Conservation (phyloP, 2,797 vertebrate species). For the Cossypha dichroa region DNA sequence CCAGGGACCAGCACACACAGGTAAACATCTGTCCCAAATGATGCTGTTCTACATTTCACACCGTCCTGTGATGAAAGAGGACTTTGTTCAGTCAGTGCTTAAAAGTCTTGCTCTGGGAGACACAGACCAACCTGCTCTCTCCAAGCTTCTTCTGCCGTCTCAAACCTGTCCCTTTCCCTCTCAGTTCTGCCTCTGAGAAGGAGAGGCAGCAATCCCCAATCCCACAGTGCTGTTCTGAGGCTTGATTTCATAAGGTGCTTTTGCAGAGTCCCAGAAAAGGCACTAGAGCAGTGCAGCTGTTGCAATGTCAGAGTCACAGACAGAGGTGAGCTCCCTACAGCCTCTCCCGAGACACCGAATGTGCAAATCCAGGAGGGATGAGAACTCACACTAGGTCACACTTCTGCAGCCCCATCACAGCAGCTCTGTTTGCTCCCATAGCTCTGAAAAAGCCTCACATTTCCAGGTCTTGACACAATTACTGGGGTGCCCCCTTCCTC, state of each 20-base stretch:
- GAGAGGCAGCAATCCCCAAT: not conserved
- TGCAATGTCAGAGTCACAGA: not conserved
- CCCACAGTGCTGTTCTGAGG: not conserved
- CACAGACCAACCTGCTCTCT: not conserved
- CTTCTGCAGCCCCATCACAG: not conserved
- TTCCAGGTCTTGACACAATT: not conserved
- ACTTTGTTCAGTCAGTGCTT: not conserved
- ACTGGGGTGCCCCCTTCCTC: not conserved
- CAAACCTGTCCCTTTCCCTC: not conserved
- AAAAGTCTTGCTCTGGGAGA: not conserved
- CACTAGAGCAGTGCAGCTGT: slow-evolving; percentile 46
- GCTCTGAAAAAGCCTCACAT: not conserved
- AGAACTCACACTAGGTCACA: not conserved
- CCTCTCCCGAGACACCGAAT: not conserved
- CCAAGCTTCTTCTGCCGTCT: not conserved
- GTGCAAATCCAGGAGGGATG: not conserved
- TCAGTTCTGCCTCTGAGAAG: not conserved
- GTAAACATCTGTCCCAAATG: not conserved
- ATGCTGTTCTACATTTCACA: not conserved
- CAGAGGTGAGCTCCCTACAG: not conserved
- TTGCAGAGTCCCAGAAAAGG: slow-evolving; percentile 52
- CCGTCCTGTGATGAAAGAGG: not conserved
- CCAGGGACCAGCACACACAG: not conserved
- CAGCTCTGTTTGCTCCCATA: not conserved
- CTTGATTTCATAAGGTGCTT: slow-evolving; percentile 51